Percentiles rank a stretch among this genome's conserved stretches.
Conservation (phyloP, 2,888 invertebrate species). For the Pyrochroa serraticornis region DNA sequence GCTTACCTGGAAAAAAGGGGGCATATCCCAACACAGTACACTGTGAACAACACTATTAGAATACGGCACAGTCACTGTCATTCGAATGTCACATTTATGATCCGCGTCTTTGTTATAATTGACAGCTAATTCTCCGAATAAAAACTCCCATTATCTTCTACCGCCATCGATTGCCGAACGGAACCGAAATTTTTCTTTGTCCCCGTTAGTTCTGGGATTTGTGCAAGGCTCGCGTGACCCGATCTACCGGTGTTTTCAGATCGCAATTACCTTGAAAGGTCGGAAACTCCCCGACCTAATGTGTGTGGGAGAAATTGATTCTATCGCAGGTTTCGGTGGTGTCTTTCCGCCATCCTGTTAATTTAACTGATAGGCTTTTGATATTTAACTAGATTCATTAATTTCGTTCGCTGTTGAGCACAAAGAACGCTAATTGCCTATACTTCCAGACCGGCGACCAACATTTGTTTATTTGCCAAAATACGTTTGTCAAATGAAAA, state of each 20-base stretch:
- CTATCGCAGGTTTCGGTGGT: slow-evolving; percentile 16
- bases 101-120: too few species aligned
- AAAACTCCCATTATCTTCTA: too few species aligned
- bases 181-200: too few species aligned
- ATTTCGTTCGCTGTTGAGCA: slow-evolving; percentile 18
- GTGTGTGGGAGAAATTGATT: slow-evolving; percentile 29
- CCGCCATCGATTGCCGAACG: too few species aligned
- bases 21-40: too few species aligned
- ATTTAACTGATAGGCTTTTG: slow-evolving; percentile 30
- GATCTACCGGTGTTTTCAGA: slow-evolving; percentile 7
- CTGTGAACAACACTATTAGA: too few species aligned
- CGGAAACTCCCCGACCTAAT: slow-evolving; percentile 23
- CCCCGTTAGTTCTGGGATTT: background rate
- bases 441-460: slow-evolving; percentile 6
- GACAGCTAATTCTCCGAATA: too few species aligned
- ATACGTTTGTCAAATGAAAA: slow-evolving; percentile 15
- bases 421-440: slow-evolving; percentile 21
- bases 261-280: slow-evolving; percentile 25
- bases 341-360: slow-evolving; percentile 20
- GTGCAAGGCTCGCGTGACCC: slow-evolving; percentile 14
- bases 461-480: slow-evolving; percentile 5
- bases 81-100: too few species aligned
- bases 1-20: too few species aligned
- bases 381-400: slow-evolving; percentile 30
- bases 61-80: too few species aligned